A percentile compares a stretch with the other conserved stretches of the same genome.
Conservation (phyloP, 2,888 invertebrate species). For the Auanema freiburgensis region DNA sequence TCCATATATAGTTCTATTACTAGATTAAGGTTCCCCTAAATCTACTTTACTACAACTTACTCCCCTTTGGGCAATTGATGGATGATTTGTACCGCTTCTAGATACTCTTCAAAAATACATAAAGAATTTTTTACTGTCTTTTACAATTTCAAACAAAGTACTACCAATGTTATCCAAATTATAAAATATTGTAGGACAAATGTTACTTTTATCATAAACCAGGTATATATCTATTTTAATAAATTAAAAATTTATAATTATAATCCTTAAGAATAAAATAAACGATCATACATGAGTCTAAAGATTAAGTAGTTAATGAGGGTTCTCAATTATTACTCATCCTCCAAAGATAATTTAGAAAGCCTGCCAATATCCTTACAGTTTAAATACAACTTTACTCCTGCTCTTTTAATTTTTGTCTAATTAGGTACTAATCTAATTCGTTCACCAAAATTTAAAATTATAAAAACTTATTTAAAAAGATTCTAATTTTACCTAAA, state of each 20-base stretch:
- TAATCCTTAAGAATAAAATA: conserved; percentile 55
- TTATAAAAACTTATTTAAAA: conserved; percentile 29
- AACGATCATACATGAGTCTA: conserved; percentile 53
- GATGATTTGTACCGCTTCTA: conserved; percentile 55
- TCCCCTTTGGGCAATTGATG: conserved; percentile 56
- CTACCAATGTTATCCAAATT: conserved; percentile 38
- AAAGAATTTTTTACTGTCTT: conserved; percentile 52
- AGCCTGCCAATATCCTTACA: conserved; percentile 56
- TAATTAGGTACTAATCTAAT: conserved; percentile 54
- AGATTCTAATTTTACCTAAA: conserved; percentile 42
- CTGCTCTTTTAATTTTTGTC: conserved; percentile 52
- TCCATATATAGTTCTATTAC: conserved; percentile 41
- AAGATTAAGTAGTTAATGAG: conserved; percentile 51
- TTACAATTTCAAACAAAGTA: conserved; percentile 44
- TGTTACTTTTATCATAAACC: conserved; percentile 45
- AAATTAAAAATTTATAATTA: conserved; percentile 47
- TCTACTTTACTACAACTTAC: conserved; percentile 60
- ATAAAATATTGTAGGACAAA: conserved; percentile 50
- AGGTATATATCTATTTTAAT: conserved; percentile 54
- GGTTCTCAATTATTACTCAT: conserved; percentile 52
- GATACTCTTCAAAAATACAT: conserved; percentile 53
- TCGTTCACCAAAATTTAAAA: conserved; percentile 47
- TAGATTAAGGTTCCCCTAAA: conserved; percentile 54
- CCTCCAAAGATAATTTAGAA: conserved; percentile 56
- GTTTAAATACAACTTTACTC: conserved; percentile 56